phyloP scores from a whole-genome alignment of 2,113 vertebrate genomes.

The Pleuronectes platessa region DNA sequence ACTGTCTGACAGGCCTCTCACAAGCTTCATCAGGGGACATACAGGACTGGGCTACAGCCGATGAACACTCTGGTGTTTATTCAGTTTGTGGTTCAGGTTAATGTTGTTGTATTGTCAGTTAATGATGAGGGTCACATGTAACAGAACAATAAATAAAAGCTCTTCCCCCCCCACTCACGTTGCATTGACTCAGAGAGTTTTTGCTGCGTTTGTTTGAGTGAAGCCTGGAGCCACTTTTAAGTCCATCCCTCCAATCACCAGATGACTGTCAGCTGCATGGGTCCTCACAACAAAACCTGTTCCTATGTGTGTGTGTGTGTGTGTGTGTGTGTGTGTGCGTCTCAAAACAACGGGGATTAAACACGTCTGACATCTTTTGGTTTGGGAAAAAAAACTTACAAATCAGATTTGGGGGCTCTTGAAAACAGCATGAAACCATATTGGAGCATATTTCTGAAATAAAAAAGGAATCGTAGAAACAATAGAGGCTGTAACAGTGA shows the following conservation, averaged over 20 bases:
- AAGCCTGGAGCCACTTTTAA: constrained; percentile 16
- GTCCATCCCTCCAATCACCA: constrained; percentile 29
- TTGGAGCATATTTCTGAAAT: too few species aligned
- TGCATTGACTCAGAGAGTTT: background rate
- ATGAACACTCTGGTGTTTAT: background rate
- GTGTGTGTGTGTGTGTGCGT: background rate
- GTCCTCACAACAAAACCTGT: background rate
- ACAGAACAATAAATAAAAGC: background rate
- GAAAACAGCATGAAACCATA: too few species aligned
- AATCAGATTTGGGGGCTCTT: too few species aligned
- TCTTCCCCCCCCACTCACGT: background rate
- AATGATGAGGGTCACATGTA: background rate
- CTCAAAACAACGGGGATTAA: too few species aligned
- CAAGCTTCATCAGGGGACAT: constrained; percentile 49
- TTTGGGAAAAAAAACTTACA: too few species aligned
- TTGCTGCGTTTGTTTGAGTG: background rate
- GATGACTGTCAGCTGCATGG: constrained; percentile 33
- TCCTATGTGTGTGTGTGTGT: too few species aligned
- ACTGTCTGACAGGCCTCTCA: constrained; percentile 36
- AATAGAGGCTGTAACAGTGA: too few species aligned
- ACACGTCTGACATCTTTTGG: too few species aligned
- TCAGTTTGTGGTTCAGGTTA: constrained; percentile 3
- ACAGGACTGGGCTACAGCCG: constrained; percentile 16
- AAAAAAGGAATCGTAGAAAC: too few species aligned
- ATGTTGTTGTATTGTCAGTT: background rate